Base-by-base conservation (phyloP, 2,888 invertebrate species). In the Parnassius smintheus region DNA sequence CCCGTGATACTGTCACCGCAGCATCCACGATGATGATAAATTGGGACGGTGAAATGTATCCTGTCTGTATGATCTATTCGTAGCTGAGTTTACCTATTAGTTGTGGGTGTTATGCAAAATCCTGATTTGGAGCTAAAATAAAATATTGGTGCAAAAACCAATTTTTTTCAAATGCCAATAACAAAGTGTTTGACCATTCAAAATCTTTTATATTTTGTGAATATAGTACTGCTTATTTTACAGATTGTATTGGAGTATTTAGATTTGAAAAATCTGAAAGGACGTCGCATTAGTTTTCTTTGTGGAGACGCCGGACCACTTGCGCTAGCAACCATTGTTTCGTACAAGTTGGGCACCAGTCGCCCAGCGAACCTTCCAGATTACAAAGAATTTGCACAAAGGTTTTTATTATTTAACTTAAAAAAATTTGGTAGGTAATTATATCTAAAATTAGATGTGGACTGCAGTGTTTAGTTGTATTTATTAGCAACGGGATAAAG, bases 301-400 rank as follows among this genome's bases (percentile, higher is more conserved):
- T 93, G 96, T 72, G 97, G 97, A 13, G 95, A 95, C 82, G 95
- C 95, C 55, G 97, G 98, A 0, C 94, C 96, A 45, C 93, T 95
- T 71, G 96, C 96, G 3, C 92, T 97, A 11, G 95, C 95, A 9
- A 93, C 95, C 8, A 94, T 93, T 7, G 88, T 96, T 62, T 94
- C 96, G 59, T 87, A 94, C 71, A 92, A 91, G 71, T 78, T 94
- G 66, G 93, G 93, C 13, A 68, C 62, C 11, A 77, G 71, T 65
- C 73, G 78, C 13, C 81, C 81, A 46, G 72, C 76, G 2, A 82
- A 89, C 59, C 73, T 88, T 41, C 89, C 92, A 45, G 92, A 94
- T 74, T 88, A 92, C 64, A 84, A 86, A 72, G 76, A 77, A 59
- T 73, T 93, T 65, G 86, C 92, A 61, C 77, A 88, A 75, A 93